These are phyloP conservation scores for Beris chalybata DNA, from an alignment of 2,888 invertebrate genomes.

Conservation along the genomic window DNA sequence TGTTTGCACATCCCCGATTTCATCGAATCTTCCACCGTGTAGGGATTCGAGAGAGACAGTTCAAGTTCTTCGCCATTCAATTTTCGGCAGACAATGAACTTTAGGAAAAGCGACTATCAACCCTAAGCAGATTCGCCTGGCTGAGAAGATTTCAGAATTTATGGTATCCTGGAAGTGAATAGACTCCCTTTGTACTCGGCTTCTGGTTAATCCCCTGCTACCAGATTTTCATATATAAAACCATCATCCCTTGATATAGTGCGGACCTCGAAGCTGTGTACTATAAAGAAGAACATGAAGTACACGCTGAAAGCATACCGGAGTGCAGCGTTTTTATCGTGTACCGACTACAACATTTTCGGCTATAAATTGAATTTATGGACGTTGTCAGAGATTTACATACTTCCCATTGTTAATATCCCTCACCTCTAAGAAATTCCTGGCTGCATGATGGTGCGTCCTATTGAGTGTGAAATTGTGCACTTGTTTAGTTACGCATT, in stretches of 20 bases:
- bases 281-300: too few relatives aligned
- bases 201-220: slow-evolving; percentile 16
- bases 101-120: slow-evolving; percentile 21
- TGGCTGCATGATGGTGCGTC: slow-evolving; percentile 7
- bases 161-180: slow-evolving; percentile 13
- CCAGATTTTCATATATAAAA: not conserved
- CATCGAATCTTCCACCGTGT: not conserved
- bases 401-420: slow-evolving; percentile 21
- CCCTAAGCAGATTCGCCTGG: slow-evolving; percentile 18
- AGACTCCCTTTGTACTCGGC: not conserved
- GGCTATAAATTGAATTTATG: slow-evolving; percentile 26
- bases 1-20: slow-evolving; percentile 14
- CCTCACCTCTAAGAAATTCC: slow-evolving; percentile 13
- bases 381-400: slow-evolving; percentile 27
- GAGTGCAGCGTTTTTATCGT: slow-evolving; percentile 17
- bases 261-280: too few relatives aligned
- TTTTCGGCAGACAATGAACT: slow-evolving; percentile 17
- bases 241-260: too few relatives aligned
- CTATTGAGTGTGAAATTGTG: slow-evolving; percentile 28
- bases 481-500: slow-evolving; percentile 24
- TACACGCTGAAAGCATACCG: not conserved
- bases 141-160: slow-evolving; percentile 23
- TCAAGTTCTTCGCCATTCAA: not conserved
- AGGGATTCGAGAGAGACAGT: not conserved
- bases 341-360: not conserved